phyloP scores from a whole-genome alignment of 2,888 invertebrate species.

The Hoplodrina ambigua region DNA sequence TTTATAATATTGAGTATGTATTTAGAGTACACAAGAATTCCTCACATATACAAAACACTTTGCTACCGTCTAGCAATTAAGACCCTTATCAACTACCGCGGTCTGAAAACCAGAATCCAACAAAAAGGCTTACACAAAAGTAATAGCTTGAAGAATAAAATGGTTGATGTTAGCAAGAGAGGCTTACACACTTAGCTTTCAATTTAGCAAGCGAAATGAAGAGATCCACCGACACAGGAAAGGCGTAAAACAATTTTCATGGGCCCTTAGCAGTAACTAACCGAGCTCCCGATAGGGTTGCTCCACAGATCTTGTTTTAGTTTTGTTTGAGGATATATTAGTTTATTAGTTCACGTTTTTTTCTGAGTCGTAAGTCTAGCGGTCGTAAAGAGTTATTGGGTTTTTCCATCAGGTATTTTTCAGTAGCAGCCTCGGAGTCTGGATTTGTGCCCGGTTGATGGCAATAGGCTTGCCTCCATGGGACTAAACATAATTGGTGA shows the following conservation, averaged over 20 bases:
- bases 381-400: no score
- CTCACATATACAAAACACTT: not conserved
- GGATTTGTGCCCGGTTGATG: no score
- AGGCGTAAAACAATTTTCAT: conserved; percentile 90
- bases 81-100: no score
- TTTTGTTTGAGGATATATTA: not conserved
- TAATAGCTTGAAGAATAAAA: conserved; percentile 35
- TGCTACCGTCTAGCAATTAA: not conserved
- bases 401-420: no score
- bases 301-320: conserved; percentile 21
- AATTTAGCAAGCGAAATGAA: conserved; percentile 83
- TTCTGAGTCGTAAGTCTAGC: no score
- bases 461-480: no score
- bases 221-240: conserved; percentile 85
- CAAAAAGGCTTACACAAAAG: conserved; percentile 1
- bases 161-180: conserved; percentile 33
- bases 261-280: conserved; percentile 82
- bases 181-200: conserved; percentile 68
- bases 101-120: not conserved
- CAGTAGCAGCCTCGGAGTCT: no score
- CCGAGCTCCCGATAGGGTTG: conserved; percentile 76
- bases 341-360: not conserved
- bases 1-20: no score
- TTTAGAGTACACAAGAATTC: no score
- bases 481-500: no score